Evolutionary conservation across 2,888 invertebrate species (phyloP).

Genomic region (Amphimallon solstitiale): DNA sequence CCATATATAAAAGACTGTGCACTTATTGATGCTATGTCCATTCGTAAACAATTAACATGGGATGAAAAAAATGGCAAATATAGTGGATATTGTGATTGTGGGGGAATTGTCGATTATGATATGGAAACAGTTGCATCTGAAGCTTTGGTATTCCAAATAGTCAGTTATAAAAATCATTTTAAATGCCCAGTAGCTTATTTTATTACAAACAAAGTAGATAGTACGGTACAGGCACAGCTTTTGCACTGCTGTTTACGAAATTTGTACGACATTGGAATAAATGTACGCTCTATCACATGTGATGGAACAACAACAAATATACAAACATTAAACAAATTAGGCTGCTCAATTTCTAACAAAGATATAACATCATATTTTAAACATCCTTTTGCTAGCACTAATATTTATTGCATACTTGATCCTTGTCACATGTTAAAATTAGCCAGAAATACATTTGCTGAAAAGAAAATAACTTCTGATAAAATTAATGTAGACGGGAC

Average conservation of each 20-base stretch:
- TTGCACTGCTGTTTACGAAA: conserved; percentile 32
- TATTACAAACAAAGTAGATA: conserved; percentile 37
- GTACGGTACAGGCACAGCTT: conserved; percentile 34
- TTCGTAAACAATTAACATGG: conserved; percentile 33
- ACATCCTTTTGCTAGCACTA: not conserved
- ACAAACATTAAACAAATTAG: too few relatives aligned
- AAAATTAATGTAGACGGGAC: not conserved
- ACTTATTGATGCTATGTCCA: conserved; percentile 35
- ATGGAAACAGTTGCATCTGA: conserved; percentile 36
- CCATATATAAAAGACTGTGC: conserved; percentile 42
- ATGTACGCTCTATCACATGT: conserved; percentile 35
- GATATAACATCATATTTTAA: not conserved
- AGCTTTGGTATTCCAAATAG: conserved; percentile 38
- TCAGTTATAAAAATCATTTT: conserved; percentile 36
- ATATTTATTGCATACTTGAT: not conserved
- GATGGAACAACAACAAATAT: conserved; percentile 38
- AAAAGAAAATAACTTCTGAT: not conserved
- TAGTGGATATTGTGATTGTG: conserved; percentile 41
- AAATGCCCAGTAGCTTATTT: conserved; percentile 39
- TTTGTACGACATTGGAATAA: conserved; percentile 35
- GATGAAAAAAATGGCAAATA: conserved; percentile 17
- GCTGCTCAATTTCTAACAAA: not conserved
- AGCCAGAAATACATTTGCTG: not conserved
- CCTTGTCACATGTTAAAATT: not conserved
- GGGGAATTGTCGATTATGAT: too few relatives aligned